Evolutionary conservation across 2,888 invertebrate genomes (phyloP).

Genomic region (Meteorus colon): DNA sequence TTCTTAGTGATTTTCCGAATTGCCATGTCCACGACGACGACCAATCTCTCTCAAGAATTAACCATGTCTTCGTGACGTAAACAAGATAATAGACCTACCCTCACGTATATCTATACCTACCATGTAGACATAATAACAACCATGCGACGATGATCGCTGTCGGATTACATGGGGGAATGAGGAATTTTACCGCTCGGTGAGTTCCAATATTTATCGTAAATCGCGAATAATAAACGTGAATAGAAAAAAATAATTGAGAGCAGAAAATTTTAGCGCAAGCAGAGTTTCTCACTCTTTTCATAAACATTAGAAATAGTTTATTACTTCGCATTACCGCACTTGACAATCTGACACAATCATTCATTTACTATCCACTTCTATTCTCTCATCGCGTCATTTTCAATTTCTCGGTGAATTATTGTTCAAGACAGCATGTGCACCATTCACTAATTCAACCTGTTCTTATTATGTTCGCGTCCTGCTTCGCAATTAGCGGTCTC

Average conservation of each 20-base stretch:
- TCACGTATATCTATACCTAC: slow-evolving; percentile 58
- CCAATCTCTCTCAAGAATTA: slow-evolving; percentile 46
- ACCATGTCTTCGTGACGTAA: slow-evolving; percentile 69
- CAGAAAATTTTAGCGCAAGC: too few relatives aligned
- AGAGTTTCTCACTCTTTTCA: too few relatives aligned
- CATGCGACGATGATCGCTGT: slow-evolving; percentile 50
- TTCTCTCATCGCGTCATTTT: slow-evolving; percentile 14
- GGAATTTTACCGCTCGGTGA: slow-evolving; percentile 13
- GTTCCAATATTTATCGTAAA: too few relatives aligned
- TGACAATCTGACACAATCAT: neutral
- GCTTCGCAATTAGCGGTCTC: slow-evolving; percentile 32
- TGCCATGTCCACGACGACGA: slow-evolving; percentile 57
- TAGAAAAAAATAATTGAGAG: too few relatives aligned
- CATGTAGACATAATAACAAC: slow-evolving; percentile 69
- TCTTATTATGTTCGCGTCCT: slow-evolving; percentile 2
- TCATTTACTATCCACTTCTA: neutral
- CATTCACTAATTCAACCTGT: slow-evolving; percentile 1
- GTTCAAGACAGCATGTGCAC: neutral
- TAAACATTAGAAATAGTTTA: neutral
- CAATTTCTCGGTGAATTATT: slow-evolving; percentile 35
- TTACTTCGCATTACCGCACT: neutral
- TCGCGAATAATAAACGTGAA: too few relatives aligned
- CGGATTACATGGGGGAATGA: slow-evolving; percentile 59
- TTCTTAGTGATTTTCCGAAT: slow-evolving; percentile 71
- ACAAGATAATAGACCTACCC: slow-evolving; percentile 67